phyloP scores from a whole-genome alignment of 2,888 invertebrate genomes.

The Drosophila cognata region DNA sequence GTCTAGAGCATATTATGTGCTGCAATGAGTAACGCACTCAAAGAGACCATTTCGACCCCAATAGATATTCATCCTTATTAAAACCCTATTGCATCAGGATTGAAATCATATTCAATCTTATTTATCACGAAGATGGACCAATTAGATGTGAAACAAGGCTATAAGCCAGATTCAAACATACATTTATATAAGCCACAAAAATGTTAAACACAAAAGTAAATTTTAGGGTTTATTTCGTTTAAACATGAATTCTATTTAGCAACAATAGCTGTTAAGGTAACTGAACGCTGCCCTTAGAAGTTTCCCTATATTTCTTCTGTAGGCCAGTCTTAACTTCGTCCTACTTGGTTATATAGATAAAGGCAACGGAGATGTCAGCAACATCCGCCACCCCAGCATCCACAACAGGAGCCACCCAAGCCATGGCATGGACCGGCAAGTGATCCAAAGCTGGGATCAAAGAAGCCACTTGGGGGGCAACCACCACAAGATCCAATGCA shows the following conservation, averaged over 20 bases:
- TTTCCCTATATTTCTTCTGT: conserved; percentile 52
- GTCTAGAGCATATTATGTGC: background rate
- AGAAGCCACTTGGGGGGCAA: conserved; percentile 62
- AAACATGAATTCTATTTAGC: conserved; percentile 1
- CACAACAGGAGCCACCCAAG: conserved; percentile 49
- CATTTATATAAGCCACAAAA: background rate
- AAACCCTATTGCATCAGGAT: background rate
- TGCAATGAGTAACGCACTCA: background rate
- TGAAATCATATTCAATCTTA: too few relatives aligned
- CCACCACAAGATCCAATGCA: conserved; percentile 57
- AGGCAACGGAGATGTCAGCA: conserved; percentile 23
- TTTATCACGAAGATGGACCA: background rate
- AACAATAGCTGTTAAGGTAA: background rate
- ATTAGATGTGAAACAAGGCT: background rate
- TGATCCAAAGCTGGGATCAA: conserved; percentile 52
- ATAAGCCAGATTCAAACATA: background rate
- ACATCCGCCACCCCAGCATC: conserved; percentile 52
- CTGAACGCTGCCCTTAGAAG: background rate
- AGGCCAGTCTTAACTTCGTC: conserved; percentile 9
- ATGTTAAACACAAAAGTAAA: background rate
- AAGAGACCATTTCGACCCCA: background rate
- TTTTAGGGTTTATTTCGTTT: conserved; percentile 10
- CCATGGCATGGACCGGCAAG: conserved; percentile 47
- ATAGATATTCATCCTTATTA: background rate
- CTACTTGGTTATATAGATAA: background rate